These are phyloP conservation scores for Uloborus diversus DNA, from an alignment of 1,140 invertebrate species.

Conservation along the genomic window DNA sequence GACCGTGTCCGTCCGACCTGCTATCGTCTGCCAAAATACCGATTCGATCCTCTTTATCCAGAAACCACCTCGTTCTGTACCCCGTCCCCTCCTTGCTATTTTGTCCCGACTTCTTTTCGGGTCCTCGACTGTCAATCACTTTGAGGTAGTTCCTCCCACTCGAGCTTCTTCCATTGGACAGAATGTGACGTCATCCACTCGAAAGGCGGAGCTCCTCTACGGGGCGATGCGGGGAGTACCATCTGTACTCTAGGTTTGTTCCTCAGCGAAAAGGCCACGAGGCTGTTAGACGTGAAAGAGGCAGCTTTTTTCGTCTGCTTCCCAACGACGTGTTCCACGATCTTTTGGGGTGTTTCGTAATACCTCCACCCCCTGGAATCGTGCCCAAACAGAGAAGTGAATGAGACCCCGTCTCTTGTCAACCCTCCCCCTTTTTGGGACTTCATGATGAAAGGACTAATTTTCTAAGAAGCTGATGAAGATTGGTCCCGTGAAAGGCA, in stretches of 20 bases:
- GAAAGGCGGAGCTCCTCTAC: neutral
- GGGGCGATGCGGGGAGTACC: slow-evolving; percentile 3
- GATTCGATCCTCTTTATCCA: slow-evolving; percentile 38
- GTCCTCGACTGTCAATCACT: slow-evolving; percentile 15
- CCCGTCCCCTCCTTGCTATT: neutral
- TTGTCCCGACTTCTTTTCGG: neutral
- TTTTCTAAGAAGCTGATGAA: slow-evolving; percentile 10
- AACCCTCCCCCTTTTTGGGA: neutral
- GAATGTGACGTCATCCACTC: slow-evolving; percentile 11
- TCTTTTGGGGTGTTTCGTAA: neutral
- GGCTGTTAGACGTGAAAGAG: slow-evolving; percentile 14
- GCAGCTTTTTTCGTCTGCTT: slow-evolving; percentile 22
- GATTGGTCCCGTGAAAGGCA: too few relatives aligned
- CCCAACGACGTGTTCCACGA: neutral
- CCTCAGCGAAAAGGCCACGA: slow-evolving; percentile 28
- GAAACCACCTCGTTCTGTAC: slow-evolving; percentile 32
- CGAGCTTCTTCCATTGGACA: slow-evolving; percentile 1
- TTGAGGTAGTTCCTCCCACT: neutral
- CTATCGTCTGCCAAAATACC: slow-evolving; percentile 50
- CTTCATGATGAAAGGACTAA: slow-evolving; percentile 21
- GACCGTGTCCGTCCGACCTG: slow-evolving; percentile 37
- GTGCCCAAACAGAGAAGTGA: neutral
- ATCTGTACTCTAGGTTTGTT: neutral
- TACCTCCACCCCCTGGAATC: neutral
- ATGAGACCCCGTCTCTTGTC: neutral